phyloP scores from a whole-genome alignment of 2,113 vertebrate genomes.

The Hypocryptadius cinnamomeus region DNA sequence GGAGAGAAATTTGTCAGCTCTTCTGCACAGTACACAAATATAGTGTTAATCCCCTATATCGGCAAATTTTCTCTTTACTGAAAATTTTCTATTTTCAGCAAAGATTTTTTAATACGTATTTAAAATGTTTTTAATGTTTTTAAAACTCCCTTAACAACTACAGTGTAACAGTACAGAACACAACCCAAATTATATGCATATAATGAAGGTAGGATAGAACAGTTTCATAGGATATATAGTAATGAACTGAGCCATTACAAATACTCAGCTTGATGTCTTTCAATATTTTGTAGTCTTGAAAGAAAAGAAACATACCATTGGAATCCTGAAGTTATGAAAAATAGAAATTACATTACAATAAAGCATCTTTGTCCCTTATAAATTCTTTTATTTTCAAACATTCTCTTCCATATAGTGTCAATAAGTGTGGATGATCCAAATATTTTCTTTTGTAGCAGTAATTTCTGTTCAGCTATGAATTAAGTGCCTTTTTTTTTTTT shows the following conservation, averaged over 20 bases:
- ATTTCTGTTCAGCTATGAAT: neutral
- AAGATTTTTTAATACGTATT: neutral
- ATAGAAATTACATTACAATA: neutral
- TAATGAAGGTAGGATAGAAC: neutral
- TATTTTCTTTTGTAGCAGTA: neutral
- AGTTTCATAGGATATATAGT: neutral
- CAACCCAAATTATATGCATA: neutral
- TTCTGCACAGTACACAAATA: neutral
- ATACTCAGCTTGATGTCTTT: neutral
- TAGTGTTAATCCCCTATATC: neutral
- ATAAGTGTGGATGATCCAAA: neutral
- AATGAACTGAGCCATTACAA: neutral
- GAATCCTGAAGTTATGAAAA: neutral
- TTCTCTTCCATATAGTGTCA: neutral
- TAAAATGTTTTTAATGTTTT: neutral
- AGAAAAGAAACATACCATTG: neutral
- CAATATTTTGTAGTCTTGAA: neutral
- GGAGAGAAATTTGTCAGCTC: neutral
- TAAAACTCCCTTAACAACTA: neutral
- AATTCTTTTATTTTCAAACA: neutral
- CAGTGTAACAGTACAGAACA: neutral
- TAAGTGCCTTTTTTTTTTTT: neutral
- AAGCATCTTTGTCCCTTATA: neutral
- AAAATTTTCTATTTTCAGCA: neutral
- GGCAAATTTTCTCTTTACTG: neutral